Evolutionary conservation across 2,888 invertebrate genomes (phyloP), one percentile per base, ranked within the genome.

Genomic region (Agrotis ipsilon): DNA sequence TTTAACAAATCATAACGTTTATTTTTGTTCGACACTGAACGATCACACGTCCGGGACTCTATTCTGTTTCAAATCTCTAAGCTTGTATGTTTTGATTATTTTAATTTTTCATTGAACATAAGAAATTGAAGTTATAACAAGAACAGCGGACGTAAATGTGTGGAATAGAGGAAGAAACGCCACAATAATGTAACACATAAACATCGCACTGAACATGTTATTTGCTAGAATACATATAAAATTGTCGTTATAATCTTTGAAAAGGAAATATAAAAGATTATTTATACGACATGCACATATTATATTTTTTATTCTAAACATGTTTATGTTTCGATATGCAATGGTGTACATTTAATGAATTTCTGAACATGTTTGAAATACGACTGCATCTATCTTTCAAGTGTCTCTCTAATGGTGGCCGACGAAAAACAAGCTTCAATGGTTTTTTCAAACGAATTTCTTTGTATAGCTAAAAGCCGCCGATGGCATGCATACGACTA

Each of bases 1-100:
- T 94, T 92, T 91, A 94, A 93, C 92, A 93, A 94, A 94, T 94
- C 93, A 94, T 94, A 93, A 92, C 90, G 93, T 94, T 94, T 95
- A 95, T 95, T 95, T 95, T 94, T 85, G 92, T 94, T 94, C 91
- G 86, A 88, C 90, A 92, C 92, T 91, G 91, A 93, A 91, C 94
- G 91, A 94, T 94, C 94, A 94, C 94, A 94, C 91, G 93, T 92
- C 93, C 94, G 92, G 90, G 90, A 92, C 92, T 93, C 90, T 89
- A 92, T 93, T 94, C 95, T 95, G 95, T 94, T 95, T 95, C 94
- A 91, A 94, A 95, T 95, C 94, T 92, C 85, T 88, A 87, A 86
- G 85, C 86, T 81, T 88, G 89, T 90, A 90, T 95, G 92, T 93
- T 94, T 92, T 94, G 89, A 91, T 94, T 94, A 91, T 92, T 94